Evolutionary conservation across 2,888 invertebrate species (phyloP), one percentile per base, ranked within the genome.

Genomic region (Calameuta filiformis): DNA sequence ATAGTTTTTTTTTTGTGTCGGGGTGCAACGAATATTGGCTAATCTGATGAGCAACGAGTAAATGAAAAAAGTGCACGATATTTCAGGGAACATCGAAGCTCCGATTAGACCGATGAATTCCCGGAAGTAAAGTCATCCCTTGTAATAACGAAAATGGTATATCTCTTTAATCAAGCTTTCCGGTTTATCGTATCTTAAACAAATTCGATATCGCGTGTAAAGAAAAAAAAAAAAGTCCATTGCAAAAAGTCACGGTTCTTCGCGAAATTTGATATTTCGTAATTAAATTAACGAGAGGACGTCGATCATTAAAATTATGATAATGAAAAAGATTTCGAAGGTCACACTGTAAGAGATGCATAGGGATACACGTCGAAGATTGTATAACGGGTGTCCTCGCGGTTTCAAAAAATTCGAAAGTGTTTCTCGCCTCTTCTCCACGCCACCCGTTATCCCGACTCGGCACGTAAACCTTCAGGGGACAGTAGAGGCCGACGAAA

Each of bases 121-220:
- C 23, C 56, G 6, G 23, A 56, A 23, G 23, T 23, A 9, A 56
- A 56, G 9, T 56, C 9, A 56, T 56, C 56, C 35, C 31, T 40
- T 35, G 35, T 68, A 77, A 77, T 74, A 77, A 79, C 77, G 81
- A 80, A 83, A 85, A 79, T 79, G 79, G 79, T 84, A 83, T 85
- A 83, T 85, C 84, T 79, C 84, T 86, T 88, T 87, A 87, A 88
- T 83, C 82, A 81, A 84, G 85, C 83, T 84, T 86, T 85, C 84
- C 77, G 77, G 11, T 15, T 37, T 33, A 31, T 69, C 69, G 69
- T 68, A 0, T 56, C 6, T 56, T 56, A 23, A 56, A 56, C 2
- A 56, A 56, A 56, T 56, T 56, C 56, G 23, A 56, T 56, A 56
- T 23, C 56, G 56, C 15, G 56, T 15, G 2, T 9, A 56, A 56